Evolutionary conservation across 2,113 vertebrate genomes (phyloP).

Genomic region (Romanogobio albipinnatus): DNA sequence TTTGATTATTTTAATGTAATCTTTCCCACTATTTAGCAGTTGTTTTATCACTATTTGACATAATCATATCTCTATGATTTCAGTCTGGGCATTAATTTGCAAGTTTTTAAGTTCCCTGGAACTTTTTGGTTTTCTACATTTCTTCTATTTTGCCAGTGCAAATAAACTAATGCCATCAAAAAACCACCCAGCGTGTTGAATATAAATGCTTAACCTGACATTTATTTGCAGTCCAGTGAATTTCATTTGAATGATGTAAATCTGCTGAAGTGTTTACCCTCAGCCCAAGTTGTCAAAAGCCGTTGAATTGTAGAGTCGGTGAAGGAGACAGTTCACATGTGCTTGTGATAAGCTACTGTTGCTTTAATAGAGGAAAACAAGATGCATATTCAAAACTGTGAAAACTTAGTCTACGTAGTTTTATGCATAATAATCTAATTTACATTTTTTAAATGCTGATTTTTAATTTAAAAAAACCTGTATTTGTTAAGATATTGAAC

Average conservation of each 20-base stretch:
- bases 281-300: conserved; percentile 57
- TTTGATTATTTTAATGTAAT: not conserved
- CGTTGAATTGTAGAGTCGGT: conserved; percentile 49
- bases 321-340: conserved; percentile 37
- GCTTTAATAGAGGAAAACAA: conserved; percentile 21
- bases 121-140: conserved; percentile 29
- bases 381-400: not conserved
- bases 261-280: conserved; percentile 53
- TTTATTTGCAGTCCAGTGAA: conserved; percentile 57
- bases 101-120: not conserved
- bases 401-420: not conserved
- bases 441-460: too few species aligned
- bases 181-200: conserved; percentile 48
- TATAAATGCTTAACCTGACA: conserved; percentile 62
- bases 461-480: not conserved
- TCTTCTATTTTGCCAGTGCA: conserved; percentile 29
- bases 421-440: not conserved
- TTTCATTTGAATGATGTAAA: conserved; percentile 61
- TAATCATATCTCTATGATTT: not conserved
- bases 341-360: conserved; percentile 42
- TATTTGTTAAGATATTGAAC: not conserved
- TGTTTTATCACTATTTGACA: not conserved
- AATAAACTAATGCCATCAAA: conserved; percentile 50
- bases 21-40: not conserved
- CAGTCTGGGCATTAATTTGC: not conserved